Evolutionary conservation across 2,888 invertebrate genomes (phyloP).

Genomic region (Girardia tigrina): DNA sequence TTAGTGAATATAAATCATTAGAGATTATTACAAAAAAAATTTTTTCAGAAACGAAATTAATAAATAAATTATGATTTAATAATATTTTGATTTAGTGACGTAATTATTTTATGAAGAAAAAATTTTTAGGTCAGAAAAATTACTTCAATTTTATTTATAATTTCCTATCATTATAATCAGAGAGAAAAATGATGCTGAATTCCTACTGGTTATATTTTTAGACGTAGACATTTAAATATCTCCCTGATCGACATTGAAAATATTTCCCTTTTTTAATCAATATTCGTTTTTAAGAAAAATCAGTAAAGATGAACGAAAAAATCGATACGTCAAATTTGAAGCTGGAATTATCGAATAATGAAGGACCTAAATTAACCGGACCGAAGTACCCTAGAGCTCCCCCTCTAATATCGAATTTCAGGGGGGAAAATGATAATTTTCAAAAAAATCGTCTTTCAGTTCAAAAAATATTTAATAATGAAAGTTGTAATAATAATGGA

Average conservation of each 20-base stretch:
- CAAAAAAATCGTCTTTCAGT: background rate
- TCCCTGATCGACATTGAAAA: background rate
- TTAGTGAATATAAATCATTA: too few species aligned
- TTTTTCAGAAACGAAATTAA: too few species aligned
- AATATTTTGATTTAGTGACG: too few species aligned
- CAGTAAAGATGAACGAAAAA: background rate
- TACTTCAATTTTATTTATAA: background rate
- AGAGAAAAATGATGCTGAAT: background rate
- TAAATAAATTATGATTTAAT: too few species aligned
- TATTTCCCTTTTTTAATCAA: background rate
- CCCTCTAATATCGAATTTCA: background rate
- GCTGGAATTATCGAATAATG: background rate
- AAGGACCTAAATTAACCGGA: background rate
- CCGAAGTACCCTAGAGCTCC: conserved; percentile 14
- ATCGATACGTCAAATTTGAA: background rate
- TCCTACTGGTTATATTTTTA: background rate
- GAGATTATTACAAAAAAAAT: too few species aligned
- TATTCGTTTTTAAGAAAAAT: background rate
- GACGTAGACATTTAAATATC: background rate
- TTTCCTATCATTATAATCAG: background rate
- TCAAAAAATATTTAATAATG: background rate
- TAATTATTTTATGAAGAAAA: background rate
- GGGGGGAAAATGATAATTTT: conserved; percentile 5
- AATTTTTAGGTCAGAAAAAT: background rate
- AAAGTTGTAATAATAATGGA: background rate